phyloP scores from a whole-genome alignment of 1,140 invertebrate species.

The Aculops lycopersici region DNA sequence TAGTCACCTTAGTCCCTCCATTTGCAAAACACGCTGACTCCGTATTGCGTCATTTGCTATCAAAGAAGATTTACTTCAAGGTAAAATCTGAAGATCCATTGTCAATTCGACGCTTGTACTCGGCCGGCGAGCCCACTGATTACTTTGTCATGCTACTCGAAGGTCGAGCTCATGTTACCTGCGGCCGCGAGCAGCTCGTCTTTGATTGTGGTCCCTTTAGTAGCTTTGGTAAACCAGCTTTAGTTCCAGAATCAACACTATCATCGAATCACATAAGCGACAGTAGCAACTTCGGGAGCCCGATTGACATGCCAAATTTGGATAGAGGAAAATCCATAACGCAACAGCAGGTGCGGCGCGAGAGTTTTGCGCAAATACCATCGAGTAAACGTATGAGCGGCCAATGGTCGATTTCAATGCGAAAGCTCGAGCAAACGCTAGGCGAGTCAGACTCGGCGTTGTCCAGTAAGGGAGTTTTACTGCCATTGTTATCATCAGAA shows the following conservation, averaged over 20 bases:
- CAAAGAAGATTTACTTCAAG: conserved; percentile 45
- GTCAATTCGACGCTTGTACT: conserved; percentile 12
- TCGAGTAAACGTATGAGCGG: neutral
- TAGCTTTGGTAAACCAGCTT: conserved; percentile 51
- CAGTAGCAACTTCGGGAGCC: too few relatives aligned
- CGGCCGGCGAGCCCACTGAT: conserved; percentile 22
- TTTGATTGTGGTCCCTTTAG: conserved; percentile 83
- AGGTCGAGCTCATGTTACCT: conserved; percentile 40
- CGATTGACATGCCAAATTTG: too few relatives aligned
- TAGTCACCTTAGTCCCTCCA: conserved; percentile 49
- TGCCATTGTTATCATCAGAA: too few relatives aligned
- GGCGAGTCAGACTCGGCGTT: too few relatives aligned
- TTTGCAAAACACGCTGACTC: conserved; percentile 58
- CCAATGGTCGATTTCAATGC: neutral
- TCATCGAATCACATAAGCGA: too few relatives aligned
- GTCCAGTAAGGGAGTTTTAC: neutral
- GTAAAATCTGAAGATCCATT: neutral
- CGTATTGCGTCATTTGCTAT: conserved; percentile 49
- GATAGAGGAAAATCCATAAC: too few relatives aligned
- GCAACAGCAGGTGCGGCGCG: neutral
- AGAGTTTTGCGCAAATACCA: neutral
- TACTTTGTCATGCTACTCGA: conserved; percentile 77
- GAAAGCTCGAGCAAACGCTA: neutral
- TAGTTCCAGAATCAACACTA: too few relatives aligned
- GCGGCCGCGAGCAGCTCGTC: conserved; percentile 39